Conservation (phyloP, 2,113 vertebrate species). For the Anolis sagrei region DNA sequence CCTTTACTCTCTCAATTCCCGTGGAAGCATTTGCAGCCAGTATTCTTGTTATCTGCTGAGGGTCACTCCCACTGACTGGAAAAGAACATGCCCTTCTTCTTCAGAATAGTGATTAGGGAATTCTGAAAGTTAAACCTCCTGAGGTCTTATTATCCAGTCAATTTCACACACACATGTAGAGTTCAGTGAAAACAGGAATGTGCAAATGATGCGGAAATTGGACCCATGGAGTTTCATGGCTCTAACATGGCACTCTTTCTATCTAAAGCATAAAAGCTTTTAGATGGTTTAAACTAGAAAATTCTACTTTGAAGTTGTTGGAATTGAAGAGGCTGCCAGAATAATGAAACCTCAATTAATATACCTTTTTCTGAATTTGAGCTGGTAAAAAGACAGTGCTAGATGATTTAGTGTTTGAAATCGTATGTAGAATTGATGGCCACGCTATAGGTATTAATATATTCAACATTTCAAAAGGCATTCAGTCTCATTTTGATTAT, state of each 20-base stretch:
- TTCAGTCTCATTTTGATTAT: constrained; percentile 21
- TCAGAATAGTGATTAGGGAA: constrained; percentile 34
- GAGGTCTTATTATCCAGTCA: constrained; percentile 25
- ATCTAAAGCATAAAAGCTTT: background rate
- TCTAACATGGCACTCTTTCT: constrained; percentile 13
- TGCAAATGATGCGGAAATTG: constrained; percentile 25
- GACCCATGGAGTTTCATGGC: background rate
- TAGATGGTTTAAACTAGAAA: constrained; percentile 30
- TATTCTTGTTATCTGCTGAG: background rate
- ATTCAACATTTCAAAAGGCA: background rate
- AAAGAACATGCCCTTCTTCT: background rate
- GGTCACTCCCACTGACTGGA: constrained; percentile 7
- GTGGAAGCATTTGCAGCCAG: background rate
- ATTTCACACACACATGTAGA: background rate
- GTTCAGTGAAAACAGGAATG: background rate
- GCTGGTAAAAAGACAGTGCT: constrained; percentile 4
- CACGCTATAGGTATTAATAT: background rate
- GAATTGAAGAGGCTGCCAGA: background rate
- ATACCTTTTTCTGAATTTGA: background rate
- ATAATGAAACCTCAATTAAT: background rate
- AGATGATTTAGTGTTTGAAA: constrained; percentile 3
- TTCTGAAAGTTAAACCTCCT: constrained; percentile 39
- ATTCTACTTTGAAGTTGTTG: constrained; percentile 3
- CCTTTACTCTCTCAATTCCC: fast-evolving
- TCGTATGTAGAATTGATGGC: constrained; percentile 1